Percentiles rank a stretch among this genome's conserved stretches.
phyloP scores from a whole-genome alignment of 2,888 invertebrate genomes.

The Ectemnius continuus region DNA sequence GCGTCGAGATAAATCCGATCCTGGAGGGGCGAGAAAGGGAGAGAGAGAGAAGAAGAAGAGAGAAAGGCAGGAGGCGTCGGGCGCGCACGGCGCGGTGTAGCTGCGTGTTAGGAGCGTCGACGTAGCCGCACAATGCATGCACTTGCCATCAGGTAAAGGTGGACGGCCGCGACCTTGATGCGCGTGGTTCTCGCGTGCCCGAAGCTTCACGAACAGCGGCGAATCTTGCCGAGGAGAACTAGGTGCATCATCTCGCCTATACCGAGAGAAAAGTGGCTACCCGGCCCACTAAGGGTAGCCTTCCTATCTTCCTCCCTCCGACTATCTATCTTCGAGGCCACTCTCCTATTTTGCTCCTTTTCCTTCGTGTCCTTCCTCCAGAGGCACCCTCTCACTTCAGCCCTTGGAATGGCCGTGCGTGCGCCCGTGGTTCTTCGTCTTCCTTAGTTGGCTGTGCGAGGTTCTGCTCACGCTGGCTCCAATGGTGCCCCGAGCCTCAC shows the following conservation, averaged over 20 bases:
- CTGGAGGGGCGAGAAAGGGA: constrained; percentile 31
- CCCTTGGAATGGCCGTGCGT: not conserved
- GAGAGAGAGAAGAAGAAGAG: too few species aligned
- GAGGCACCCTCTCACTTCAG: too few species aligned
- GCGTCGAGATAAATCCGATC: constrained; percentile 42
- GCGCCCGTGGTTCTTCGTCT: constrained; percentile 24
- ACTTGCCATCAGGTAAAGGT: constrained; percentile 69
- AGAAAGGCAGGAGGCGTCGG: constrained; percentile 49
- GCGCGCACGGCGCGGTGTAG: constrained; percentile 30
- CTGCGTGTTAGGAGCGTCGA: constrained; percentile 28
- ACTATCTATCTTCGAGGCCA: constrained; percentile 21
- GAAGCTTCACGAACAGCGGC: constrained; percentile 57
- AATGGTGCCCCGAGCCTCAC: constrained; percentile 59
- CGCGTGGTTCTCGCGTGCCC: constrained; percentile 77
- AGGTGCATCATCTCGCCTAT: constrained; percentile 26
- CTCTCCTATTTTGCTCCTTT: constrained; percentile 16
- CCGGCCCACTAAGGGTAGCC: constrained; percentile 44
- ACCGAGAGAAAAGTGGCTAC: constrained; percentile 49
- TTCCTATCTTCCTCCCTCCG: constrained; percentile 13
- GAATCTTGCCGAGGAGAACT: constrained; percentile 54
- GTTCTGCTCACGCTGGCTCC: constrained; percentile 22
- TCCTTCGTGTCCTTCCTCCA: not conserved
- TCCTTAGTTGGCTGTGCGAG: constrained; percentile 35
- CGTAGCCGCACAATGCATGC: constrained; percentile 63
- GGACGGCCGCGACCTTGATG: constrained; percentile 75